These are phyloP conservation scores for Eulithis testata DNA, from an alignment of 2,888 invertebrate species.

Conservation along the genomic window DNA sequence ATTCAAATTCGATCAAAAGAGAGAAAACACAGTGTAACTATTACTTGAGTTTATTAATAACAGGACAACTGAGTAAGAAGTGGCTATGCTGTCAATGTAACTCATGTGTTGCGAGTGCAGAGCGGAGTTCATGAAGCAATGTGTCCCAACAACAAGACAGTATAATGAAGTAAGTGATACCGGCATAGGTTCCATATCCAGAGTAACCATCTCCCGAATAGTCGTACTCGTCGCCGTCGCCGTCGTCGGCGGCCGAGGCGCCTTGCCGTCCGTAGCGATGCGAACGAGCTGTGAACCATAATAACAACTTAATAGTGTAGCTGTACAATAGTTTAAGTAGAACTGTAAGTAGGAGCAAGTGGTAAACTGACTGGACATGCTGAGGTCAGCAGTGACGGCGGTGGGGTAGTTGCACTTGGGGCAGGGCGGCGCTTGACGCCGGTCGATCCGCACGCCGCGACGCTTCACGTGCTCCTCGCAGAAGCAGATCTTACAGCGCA, in stretches of 20 bases:
- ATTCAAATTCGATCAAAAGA: no score
- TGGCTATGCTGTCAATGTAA: no score
- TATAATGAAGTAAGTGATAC: conserved; percentile 1
- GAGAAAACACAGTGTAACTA: no score
- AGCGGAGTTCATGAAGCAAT: no score
- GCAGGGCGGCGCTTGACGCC: conserved; percentile 87
- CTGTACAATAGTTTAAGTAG: no score
- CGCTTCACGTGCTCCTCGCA: conserved; percentile 98
- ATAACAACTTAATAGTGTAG: no score
- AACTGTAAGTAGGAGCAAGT: no score
- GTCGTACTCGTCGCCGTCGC: conserved; percentile 67
- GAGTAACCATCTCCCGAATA: conserved; percentile 51
- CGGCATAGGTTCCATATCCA: conserved; percentile 60
- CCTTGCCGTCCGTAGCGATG: conserved; percentile 96
- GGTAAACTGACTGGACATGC: conserved; percentile 93
- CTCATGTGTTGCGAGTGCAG: no score
- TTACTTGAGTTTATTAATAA: no score
- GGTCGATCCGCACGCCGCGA: conserved; percentile 57
- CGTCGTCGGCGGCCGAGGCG: conserved; percentile 87
- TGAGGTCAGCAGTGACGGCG: conserved; percentile 96
- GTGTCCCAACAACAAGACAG: no score
- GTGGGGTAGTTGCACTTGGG: conserved; percentile 97
- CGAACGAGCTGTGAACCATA: conserved; percentile 85
- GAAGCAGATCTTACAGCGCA: conserved; percentile 97
- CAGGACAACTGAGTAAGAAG: no score